phyloP scores from a whole-genome alignment of 2,888 invertebrate genomes.

The Eupsilia transversa region DNA sequence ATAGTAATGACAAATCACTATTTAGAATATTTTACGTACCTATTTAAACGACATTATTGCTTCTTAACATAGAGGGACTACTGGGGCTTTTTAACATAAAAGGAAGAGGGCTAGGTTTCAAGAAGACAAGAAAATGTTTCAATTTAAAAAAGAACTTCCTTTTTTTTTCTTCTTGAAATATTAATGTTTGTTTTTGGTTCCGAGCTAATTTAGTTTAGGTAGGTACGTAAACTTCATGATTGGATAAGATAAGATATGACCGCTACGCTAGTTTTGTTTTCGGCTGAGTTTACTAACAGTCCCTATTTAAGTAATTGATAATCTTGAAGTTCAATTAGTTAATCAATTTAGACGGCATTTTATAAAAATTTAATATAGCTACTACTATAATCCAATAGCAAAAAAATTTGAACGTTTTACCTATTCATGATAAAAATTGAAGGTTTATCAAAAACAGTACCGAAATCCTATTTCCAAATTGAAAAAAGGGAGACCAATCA shows the following conservation, averaged over 20 bases:
- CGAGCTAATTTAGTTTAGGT: background rate
- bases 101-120: too few relatives aligned
- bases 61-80: background rate
- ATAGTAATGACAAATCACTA: background rate
- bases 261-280: conserved; percentile 24
- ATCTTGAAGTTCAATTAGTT: conserved; percentile 1
- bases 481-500: background rate
- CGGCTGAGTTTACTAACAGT: conserved; percentile 13
- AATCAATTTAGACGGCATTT: background rate
- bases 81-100: too few relatives aligned
- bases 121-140: too few relatives aligned
- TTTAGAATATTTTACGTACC: background rate
- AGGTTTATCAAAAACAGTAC: background rate
- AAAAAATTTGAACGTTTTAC: background rate
- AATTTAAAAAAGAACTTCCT: too few relatives aligned
- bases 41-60: background rate
- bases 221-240: conserved; percentile 38
- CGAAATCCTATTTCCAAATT: background rate
- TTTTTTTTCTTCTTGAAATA: too few relatives aligned
- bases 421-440: background rate
- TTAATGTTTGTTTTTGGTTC: background rate
- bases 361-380: rapidly evolving
- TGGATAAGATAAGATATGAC: conserved; percentile 72
- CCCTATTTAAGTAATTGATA: background rate
- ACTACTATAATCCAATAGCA: background rate